Evolutionary conservation across 2,797 vertebrate genomes (phyloP), one percentile per base, ranked within the genome.

Genomic region (Borostomias antarcticus): DNA sequence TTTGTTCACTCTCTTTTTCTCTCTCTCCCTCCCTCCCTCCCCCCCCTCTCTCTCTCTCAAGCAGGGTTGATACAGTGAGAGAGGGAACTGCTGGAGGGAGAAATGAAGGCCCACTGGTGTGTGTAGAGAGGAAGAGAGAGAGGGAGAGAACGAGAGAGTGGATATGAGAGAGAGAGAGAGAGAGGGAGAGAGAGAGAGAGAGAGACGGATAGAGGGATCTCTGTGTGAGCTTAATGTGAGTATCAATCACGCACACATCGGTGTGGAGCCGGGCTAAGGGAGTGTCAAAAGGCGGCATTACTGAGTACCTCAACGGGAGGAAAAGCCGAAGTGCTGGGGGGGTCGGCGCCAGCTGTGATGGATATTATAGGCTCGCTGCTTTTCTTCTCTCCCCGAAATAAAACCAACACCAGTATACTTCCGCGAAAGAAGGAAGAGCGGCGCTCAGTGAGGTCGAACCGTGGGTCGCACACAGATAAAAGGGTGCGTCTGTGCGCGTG

Each of bases 391-490:
- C n/a, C n/a, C 72, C 56, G 67, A 75, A 72, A 73, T 73, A 82
- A 76, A 66, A 59, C 69, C 74, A 77, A 82, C 74, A 79, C 69
- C n/a, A 66, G 58, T 82, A 68, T 45, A 77, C 79, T 72, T 77
- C 62, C 60, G n/a, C n/a, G n/a, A 33, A 21, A 32, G 43, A 62
- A 35, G 51, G 21, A 33, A 69, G 58, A 33, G 9, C 19, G 21
- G 29, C 45, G 29, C 32, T 40, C 26, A 3, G 13, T 13, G 10
- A 33, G n/a, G 23, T 25, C 43, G 33, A 17, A 63, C 19, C n/a
- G n/a, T n/a, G n/a, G n/a, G n/a, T n/a, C n/a, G 23, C 61, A 30
- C 53, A 30, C 13, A 30, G 5, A n/a, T n/a, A n/a, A n/a, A n/a
- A n/a, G 59, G 30, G 58, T 23, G 68, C 25, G 21, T 52, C 33